These are phyloP conservation scores for Anniella stebbinsi DNA, from an alignment of 2,797 vertebrate species.

Conservation along the genomic window DNA sequence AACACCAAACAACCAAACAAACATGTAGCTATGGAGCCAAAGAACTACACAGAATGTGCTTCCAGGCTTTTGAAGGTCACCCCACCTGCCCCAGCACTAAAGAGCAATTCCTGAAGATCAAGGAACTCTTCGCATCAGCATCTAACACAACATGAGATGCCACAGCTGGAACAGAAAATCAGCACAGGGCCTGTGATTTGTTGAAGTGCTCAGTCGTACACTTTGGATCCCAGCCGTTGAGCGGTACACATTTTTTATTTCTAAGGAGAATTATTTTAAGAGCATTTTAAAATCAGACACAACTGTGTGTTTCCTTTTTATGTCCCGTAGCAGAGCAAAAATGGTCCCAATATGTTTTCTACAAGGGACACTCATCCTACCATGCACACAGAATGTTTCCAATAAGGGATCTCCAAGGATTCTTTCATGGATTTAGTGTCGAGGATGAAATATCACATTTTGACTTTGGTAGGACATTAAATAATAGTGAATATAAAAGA, in stretches of 20 bases:
- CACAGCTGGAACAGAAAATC: background rate
- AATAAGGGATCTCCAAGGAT: constrained; percentile 79
- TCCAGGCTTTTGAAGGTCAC: background rate
- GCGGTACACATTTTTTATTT: background rate
- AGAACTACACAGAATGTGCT: background rate
- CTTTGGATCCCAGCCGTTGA: background rate
- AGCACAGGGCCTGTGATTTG: background rate
- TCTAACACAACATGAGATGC: background rate
- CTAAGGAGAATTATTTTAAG: background rate
- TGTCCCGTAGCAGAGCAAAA: constrained; percentile 40
- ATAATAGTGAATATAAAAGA: constrained; percentile 68
- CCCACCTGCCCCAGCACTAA: background rate
- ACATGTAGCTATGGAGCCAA: background rate
- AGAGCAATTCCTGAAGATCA: background rate
- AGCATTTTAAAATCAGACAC: constrained; percentile 6
- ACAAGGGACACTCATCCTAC: constrained; percentile 8
- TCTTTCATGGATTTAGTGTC: constrained; percentile 80
- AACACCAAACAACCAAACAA: background rate
- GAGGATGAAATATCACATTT: constrained; percentile 79
- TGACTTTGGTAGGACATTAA: constrained; percentile 65
- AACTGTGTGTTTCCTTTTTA: constrained; percentile 22
- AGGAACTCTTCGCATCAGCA: background rate
- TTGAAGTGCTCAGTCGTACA: background rate
- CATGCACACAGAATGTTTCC: constrained; percentile 66
- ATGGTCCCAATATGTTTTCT: constrained; percentile 21